A percentile compares a stretch with the other conserved stretches of the same genome.
Conservation (phyloP, 2,888 invertebrate species). For the Phengaris alcon region DNA sequence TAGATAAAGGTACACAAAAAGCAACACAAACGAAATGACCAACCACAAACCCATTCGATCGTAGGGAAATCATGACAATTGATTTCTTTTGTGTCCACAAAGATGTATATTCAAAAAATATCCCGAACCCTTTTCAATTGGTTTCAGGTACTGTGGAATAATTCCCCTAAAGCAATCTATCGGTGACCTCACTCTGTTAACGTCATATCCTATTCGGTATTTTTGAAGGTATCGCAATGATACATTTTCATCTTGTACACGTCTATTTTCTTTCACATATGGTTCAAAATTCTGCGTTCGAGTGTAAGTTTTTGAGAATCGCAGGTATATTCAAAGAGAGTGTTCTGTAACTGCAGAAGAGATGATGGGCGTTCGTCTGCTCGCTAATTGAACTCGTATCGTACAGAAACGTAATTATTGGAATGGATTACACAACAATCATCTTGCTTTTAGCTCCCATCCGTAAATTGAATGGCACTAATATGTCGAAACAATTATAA, state of each 20-base stretch:
- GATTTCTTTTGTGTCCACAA: conserved; percentile 22
- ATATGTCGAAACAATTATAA: conserved; percentile 21
- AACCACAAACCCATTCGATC: conserved; percentile 13
- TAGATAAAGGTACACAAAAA: background rate
- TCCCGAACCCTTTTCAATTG: conserved; percentile 19
- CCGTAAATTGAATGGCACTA: conserved; percentile 14
- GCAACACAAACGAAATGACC: conserved; percentile 8
- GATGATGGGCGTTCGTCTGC: conserved; percentile 3
- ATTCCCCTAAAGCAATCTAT: conserved; percentile 53
- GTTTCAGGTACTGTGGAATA: conserved; percentile 33
- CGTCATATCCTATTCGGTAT: conserved; percentile 55
- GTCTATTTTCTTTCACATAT: background rate
- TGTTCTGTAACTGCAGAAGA: conserved; percentile 15
- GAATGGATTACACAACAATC: conserved; percentile 9
- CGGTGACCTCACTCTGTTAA: conserved; percentile 54
- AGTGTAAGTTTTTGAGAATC: background rate
- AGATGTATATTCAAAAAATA: conserved; percentile 26
- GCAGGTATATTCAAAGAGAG: conserved; percentile 10
- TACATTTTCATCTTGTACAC: background rate
- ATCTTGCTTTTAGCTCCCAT: conserved; percentile 2
- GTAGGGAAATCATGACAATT: conserved; percentile 12
- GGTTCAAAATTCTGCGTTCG: background rate
- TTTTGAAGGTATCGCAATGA: conserved; percentile 7
- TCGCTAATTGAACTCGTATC: conserved; percentile 3
- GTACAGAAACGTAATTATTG: background rate